Evolutionary conservation across 2,888 invertebrate genomes (phyloP), one percentile per base, ranked within the genome.

Genomic region (Xylocampa areola): DNA sequence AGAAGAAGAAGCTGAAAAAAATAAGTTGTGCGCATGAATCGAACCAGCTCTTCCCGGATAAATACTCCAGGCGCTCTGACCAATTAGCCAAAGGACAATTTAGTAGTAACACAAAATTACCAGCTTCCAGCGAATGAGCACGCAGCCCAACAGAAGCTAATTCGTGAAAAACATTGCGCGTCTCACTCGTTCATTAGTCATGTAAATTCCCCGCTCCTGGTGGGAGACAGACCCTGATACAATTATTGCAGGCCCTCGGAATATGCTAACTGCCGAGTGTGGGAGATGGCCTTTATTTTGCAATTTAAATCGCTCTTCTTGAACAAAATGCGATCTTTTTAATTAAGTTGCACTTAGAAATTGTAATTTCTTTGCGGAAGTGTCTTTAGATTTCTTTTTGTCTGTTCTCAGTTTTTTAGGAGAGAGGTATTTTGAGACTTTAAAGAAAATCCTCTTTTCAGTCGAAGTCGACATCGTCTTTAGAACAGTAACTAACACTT

Each of bases 241-340:
- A 87, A 87, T 88, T 88, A 87, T 83, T 82, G 80, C 80, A 65
- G 79, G 80, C 79, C 74, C 79, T 77, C 75, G 80, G 85, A 81
- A 80, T 85, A 84, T 85, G 84, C 84, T 81, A 86, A 86, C 80
- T 70, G 54, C 64, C 33, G 58, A 70, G 53, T 70, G 77, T 71
- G 74, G 58, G 36, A 33, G 47, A 77, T 73, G 77, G 67, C 68
- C 70, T 73, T 80, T 71, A 51, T 66, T 75, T 70, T 64, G 63
- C 57, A 74, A 74, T 75, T 68, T 61, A 67, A 58, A 69, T 70
- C 39, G 50, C 32, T 36, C 52, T 53, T 54, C 58, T 50, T 36
- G 69, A 53, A 44, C 37, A 53, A 33, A 68, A 59, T 59, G 54
- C 59, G 55, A 57, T 60, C 44, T 59, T 57, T 57, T 65, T 48